Base-by-base conservation (phyloP, 1,140 invertebrate genomes). In the Tetranychus urticae region DNA sequence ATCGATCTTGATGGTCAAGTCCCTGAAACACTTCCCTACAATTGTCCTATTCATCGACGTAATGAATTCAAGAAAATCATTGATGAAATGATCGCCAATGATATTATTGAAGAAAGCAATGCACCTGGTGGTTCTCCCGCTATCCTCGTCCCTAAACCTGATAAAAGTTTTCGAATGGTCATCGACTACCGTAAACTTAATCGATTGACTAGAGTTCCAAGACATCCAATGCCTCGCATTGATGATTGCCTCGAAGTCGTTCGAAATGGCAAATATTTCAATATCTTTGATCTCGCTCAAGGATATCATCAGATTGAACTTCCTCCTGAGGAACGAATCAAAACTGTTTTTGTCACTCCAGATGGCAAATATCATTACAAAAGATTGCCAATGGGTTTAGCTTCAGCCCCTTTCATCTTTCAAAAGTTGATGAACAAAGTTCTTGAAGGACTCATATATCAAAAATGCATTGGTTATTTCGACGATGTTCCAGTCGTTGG, bases 111-210 rank as follows among this genome's bases (percentile, higher is more conserved):
- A 23, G 4, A 4, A 33, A 6, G 4, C 14, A 14, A n/a, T 23
- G 33, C 14, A 4, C 48, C 48, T 23, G 14, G 48, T n/a, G 48
- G 14, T n/a, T 4, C 48, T 6, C 48, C 48, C 6, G 4, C 33
- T 4, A 52, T 52, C 14, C 48, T 52, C 3, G 48, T 52, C 14
- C 48, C 14, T 23, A 4, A 14, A 6, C 6, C 14, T 6, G 48
- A 52, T 33, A 14, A 14, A 6, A 6, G 4, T 14, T 14, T 4
- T n/a, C 55, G 55, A 4, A 35, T 34, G 14, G 36, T 39, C 63
- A 61, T 77, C 0, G 74, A 78, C 64, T 78, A 71, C 64, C 52
- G 75, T 23, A 37, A 58, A n/a, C 56, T 79, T 23, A 79, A 79
- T 66, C 7, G 31, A 58, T 68, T 60, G 1, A 76, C 70, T 0